Base-by-base conservation (phyloP, 2,888 invertebrate genomes). In the Euplagia quadripunctaria region DNA sequence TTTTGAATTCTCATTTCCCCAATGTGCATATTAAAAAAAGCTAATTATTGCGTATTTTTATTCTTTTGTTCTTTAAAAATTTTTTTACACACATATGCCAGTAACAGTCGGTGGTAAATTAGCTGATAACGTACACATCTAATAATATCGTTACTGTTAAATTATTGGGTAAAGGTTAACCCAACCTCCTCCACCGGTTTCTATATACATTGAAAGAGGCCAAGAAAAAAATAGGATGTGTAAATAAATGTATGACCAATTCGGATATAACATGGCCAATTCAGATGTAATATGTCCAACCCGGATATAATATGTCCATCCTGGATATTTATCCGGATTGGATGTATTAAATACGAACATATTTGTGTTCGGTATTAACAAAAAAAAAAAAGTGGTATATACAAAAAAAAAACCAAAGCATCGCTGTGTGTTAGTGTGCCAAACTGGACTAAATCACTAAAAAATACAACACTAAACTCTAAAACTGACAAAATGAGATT, bases 401-500 rank as follows among this genome's bases (percentile, higher is more conserved):
- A 68, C n/a, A 61, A 17, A 55, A 51, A 41, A 49, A 20, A 58
- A 52, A 51, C 4, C 61, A 31, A 74, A 51, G 51, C 31, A 41
- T 61, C 31, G 51, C 31, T 46, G 49, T 80, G 76, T 80, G 70
- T 72, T 71, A 80, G 78, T 77, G 65, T 71, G 74, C 79, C 73
- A 79, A 85, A 85, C 81, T 81, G 79, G 76, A 79, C 77, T 75
- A 82, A 79, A 78, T 79, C 73, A 79, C 82, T 84, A 84, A 58
- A 77, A 85, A 85, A 84, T 84, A 86, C 81, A 87, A 83, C 81
- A 79, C 76, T 80, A 78, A 68, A 78, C 79, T 74, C 71, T 84
- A 82, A 84, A 77, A 79, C 75, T 83, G 83, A n/a, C 84, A 82
- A 79, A 84, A 84, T 87, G 88, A 88, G 88, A 88, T 87, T 86